Base-by-base conservation (phyloP, 2,113 vertebrate species). In the Pseudopodoces humilis region DNA sequence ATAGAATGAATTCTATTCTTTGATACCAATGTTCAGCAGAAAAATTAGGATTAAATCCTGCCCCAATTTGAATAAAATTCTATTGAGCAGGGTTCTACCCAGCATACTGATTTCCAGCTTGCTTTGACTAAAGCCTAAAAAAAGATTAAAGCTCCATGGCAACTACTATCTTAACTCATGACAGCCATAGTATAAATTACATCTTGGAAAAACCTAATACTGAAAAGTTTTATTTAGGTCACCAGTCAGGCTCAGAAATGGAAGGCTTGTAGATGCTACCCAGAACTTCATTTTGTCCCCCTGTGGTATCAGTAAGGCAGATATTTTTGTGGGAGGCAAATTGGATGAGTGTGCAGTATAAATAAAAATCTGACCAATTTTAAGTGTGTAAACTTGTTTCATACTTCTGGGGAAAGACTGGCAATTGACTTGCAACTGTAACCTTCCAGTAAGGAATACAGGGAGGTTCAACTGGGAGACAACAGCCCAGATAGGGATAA, bases 111-210 rank as follows among this genome's bases (percentile, higher is more conserved):
- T 92, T 92, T 92, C 56, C 60, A 95, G 80, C 83, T 86, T 94
- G 43, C 72, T 97, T 96, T 96, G 71, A 94, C 90, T 95, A 70
- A 92, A 92, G 52, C 80, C 96, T 97, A 96, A 97, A 96, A 97
- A 97, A 97, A 96, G 96, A 97, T 94, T 88, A 95, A 93, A 95
- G 91, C 95, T 96, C 95, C 96, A 97, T 97, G 94, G 95, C 86
- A 97, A 97, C 96, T 93, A 95, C 92, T 96, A 75, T 95, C 92
- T 95, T 96, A 94, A 96, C 80, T 97, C 88, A 86, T 97, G 95
- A 93, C 94, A 96, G 88, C 76, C 59, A 17, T 63, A 86, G 86
- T 94, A 83, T 86, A 95, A 96, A 97, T 95, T 95, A 88, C 68
- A 92, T 97, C 92, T 96, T 90, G 83, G 88, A 88, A 94, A 96